Evolutionary conservation across 2,113 vertebrate species (phyloP), one percentile per base, ranked within the genome.

Genomic region (Syrmaticus mikado): DNA sequence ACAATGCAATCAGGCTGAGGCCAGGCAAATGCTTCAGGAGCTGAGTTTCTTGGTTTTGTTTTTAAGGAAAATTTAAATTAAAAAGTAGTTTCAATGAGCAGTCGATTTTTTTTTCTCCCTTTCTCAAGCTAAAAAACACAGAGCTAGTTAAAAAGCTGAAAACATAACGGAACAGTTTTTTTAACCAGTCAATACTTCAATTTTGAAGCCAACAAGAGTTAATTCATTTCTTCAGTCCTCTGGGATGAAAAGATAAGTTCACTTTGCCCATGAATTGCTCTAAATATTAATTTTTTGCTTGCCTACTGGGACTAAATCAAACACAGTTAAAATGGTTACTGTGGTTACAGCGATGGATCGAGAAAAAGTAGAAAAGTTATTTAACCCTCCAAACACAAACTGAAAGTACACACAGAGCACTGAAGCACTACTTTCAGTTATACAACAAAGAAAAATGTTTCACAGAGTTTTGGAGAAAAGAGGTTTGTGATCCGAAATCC

Each of bases 291-390:
- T 90, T 96, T 96, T 94, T 91, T 90, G 72, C 66, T 91, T 94
- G 80, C 92, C 88, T 94, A 81, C 85, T 80, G 88, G 67, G 89
- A 96, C 81, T 93, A 93, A 97, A 94, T 93, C 96, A 97, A 96
- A 92, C 85, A 93, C 55, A 95, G 92, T 94, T 93, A 95, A 97
- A 96, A 91, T 93, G 91, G 96, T 97, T 97, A 97, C 96, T 97
- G 96, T 97, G 96, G 97, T 97, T 97, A 97, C 96, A 95, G 89
- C 1, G 6, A 89, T 68, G 66, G 58, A 95, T 90, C 62, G 92
- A 84, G 82, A 83, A 87, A 93, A 52, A 71, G 58, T 0, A 75
- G 12, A 41, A 41, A 75, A 91, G 82, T 92, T 92, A 64, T 50
- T 97, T 97, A 97, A 97, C 93, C 88, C 93, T 81, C 82, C 90